phyloP scores from a whole-genome alignment of 2,797 vertebrate species.

The Thaleichthys pacificus region DNA sequence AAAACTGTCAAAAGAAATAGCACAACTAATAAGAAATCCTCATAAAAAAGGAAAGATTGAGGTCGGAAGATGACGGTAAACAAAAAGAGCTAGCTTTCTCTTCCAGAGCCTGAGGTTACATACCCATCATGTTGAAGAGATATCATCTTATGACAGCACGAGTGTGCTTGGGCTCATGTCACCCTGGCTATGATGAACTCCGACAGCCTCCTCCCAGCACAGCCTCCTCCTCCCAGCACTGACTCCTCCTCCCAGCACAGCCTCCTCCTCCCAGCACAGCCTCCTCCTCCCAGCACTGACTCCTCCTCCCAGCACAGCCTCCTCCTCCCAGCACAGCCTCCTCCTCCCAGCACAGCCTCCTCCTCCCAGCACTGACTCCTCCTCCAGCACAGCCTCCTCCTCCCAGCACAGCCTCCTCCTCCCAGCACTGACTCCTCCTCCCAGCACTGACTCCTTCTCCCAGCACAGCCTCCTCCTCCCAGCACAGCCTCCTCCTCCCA shows the following conservation, averaged over 20 bases:
- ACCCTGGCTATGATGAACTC: slow-evolving; percentile 54
- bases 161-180: slow-evolving; percentile 58
- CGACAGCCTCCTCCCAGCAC: slow-evolving; percentile 55
- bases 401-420: slow-evolving; percentile 10
- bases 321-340: too few species aligned
- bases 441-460: too few species aligned
- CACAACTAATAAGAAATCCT: background rate
- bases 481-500: too few species aligned
- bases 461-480: too few species aligned
- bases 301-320: too few species aligned
- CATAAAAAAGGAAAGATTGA: background rate
- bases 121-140: slow-evolving; percentile 56
- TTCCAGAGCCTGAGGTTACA: slow-evolving; percentile 38
- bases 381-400: slow-evolving; percentile 44
- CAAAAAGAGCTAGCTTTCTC: slow-evolving; percentile 46
- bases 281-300: slow-evolving; percentile 3
- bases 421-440: too few species aligned
- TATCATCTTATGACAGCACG: slow-evolving; percentile 59
- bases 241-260: slow-evolving; percentile 41
- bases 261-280: slow-evolving; percentile 11
- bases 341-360: too few species aligned
- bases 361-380: slow-evolving; percentile 45
- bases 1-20: background rate
- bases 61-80: slow-evolving; percentile 7
- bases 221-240: slow-evolving; percentile 26